Evolutionary conservation across 2,888 invertebrate genomes (phyloP), one percentile per base, ranked within the genome.

Genomic region (Spodoptera exigua): DNA sequence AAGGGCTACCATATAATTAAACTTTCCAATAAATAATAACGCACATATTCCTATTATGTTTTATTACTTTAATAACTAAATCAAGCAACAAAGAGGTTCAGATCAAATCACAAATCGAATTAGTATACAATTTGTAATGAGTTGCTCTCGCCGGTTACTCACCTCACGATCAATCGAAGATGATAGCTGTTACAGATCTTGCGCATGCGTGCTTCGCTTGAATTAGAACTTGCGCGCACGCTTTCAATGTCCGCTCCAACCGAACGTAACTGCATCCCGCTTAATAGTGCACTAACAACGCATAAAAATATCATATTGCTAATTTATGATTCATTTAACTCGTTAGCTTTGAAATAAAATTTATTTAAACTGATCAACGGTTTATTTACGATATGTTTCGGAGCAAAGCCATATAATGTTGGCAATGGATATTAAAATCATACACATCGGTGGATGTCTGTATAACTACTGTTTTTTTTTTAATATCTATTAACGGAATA

Each of bases 131-230:
- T 66, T 78, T 59, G 56, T 66, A 74, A 70, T 74, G 72, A 76
- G 61, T 82, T 82, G 62, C 75, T 74, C 62, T 37, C 27, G 60
- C 55, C 61, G 61, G 71, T 78, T 74, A 79, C 74, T 75, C 77
- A 75, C 66, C 66, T 72, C 52, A 63, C 74, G 61, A 74, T 70
- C 66, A 21, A 45, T 65, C 49, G 59, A 43, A 63, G 67, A 64
- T 73, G 67, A 65, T 69, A 54, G 58, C 59, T 63, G 78, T 70
- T 76, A 70, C 69, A 70, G 78, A 72, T 75, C 69, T 70, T 72
- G 78, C 66, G 68, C 70, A 48, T 69, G 74, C 76, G 65, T 76
- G 72, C 53, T 65, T 35, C 36, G 27, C 44, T 56, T 59, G 60
- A 57, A 64, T 76, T 79, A 82, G 45, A 64, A 41, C 51, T 49